Base-by-base conservation (phyloP, 37 sponge, comb jelly and placozoan species). In the Hexactinellida sp. region DNA sequence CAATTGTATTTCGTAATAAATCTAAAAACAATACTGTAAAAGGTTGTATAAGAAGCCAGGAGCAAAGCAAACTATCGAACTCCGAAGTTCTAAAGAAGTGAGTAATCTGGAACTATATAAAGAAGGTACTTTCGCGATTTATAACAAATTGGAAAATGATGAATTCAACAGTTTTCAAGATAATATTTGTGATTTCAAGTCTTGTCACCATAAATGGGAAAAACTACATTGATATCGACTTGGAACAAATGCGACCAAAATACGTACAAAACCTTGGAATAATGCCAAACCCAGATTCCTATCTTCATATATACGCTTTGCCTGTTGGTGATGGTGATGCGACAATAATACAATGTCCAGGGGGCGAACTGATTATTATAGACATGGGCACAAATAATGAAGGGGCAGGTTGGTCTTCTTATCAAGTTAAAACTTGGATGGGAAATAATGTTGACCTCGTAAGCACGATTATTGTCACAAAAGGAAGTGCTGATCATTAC, bases 261-360 rank as follows among this genome's bases (percentile, higher is more conserved):
- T 25, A n/a, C 5, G 76, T 63, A 23, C 76, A 10, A 63, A 63
- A 10, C 21, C 76, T 63, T 28, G 76, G 76, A 7, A 23, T 63
- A 32, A 63, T 63, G 76, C 76, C 76, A 10, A 63, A n/a, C 76
- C 76, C 76, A 63, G 76, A 63, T 63, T n/a, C 21, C 21, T n/a
- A 83, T 86, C 82, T 89, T 38, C 52, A 84, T 0, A 39, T 89
- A 0, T 86, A 83, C 63, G 86, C 86, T 30, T 82, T 89, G 24
- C 89, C 89, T 5, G 86, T 89, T 0, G 89, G 89, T 0, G 86
- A 89, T 54, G 89, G 89, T 36, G 89, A 89, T 36, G 41, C 86
- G 32, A 89, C 86, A 7, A 39, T 89, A 1, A 86, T 89, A 24
- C 63, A 86, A 25, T 89, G 89, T 83, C 86, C 84, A 35, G 87